Evolutionary conservation across 1,140 invertebrate genomes (phyloP).

Genomic region (Drosophila subpulchrella): DNA sequence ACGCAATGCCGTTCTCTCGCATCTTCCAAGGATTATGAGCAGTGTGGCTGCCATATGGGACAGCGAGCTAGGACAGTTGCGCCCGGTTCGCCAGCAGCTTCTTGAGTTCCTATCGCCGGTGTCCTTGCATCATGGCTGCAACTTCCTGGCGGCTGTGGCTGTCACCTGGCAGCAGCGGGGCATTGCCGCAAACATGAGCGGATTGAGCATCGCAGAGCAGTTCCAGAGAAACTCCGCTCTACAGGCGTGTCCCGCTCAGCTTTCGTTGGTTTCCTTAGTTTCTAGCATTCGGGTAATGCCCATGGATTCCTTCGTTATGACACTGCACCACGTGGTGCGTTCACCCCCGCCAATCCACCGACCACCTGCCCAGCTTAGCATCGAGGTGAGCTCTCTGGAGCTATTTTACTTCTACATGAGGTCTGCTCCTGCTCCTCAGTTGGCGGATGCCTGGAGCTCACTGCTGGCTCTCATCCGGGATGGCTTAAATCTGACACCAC

Average conservation of each 20-base stretch:
- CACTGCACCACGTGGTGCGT: constrained; percentile 92
- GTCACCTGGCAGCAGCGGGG: constrained; percentile 94
- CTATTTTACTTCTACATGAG: constrained; percentile 90
- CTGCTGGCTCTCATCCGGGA: constrained; percentile 92
- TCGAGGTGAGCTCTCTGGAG: constrained; percentile 88
- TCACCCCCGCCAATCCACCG: constrained; percentile 90
- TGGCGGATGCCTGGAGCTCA: constrained; percentile 92
- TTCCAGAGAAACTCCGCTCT: constrained; percentile 84
- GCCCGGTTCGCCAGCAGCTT: constrained; percentile 90
- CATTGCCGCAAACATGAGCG: constrained; percentile 18
- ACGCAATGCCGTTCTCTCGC: constrained; percentile 90
- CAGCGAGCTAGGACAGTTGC: constrained; percentile 86
- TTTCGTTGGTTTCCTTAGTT: constrained; percentile 92
- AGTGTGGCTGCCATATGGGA: constrained; percentile 93
- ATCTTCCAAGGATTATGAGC: constrained; percentile 92
- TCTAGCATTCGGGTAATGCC: constrained; percentile 93
- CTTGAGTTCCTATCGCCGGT: constrained; percentile 95
- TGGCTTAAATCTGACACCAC: constrained; percentile 88
- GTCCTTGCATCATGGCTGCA: constrained; percentile 92
- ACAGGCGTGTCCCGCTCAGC: constrained; percentile 89
- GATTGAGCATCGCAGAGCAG: constrained; percentile 81
- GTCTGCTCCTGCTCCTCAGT: constrained; percentile 87
- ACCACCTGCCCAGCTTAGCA: constrained; percentile 87
- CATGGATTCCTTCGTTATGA: constrained; percentile 94
- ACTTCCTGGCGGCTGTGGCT: constrained; percentile 94